Evolutionary conservation across 2,888 invertebrate genomes (phyloP), one percentile per base, ranked within the genome.

Genomic region (Philonicus albiceps): DNA sequence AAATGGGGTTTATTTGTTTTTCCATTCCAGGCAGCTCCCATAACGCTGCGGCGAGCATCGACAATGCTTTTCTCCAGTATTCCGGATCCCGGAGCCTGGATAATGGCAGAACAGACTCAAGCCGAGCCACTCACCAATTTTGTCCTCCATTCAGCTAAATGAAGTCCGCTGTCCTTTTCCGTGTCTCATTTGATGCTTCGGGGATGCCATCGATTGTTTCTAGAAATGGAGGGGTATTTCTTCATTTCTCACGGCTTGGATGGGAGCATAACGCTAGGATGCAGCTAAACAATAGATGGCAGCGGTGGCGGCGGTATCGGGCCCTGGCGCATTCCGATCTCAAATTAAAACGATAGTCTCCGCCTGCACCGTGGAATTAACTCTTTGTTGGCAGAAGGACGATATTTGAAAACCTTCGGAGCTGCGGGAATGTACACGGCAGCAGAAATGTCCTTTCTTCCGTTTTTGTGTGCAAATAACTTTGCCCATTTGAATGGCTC

Each of bases 1-100:
- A 64, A 81, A 81, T 81, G 81, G 81, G 81, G 81, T 53, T 81
- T 81, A 81, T 81, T 81, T 81, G 81, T 81, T 81, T 81, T 81
- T 81, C 81, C 55, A 81, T 55, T 34, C 64, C 55, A 6, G 34
- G 55, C 64, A 22, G 16, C 31, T 34, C 31, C 19, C 34, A 81
- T 81, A 55, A 53, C 55, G 34, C 55, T 81, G 81, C 81, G 81
- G 64, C 64, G 81, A 37, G 55, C 55, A 55, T 81, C 64, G 11
- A 81, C 81, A 55, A 81, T 81, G 55, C n/a, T 31, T n/a, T n/a
- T 53, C 13, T 8, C 22, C 11, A 19, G 2, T 31, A 43, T 53
- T n/a, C 49, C 2, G 64, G 22, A 49, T 22, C 64, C 64, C 64
- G 64, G 22, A 64, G 53, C 53, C 55, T 13, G 55, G 53, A 1